A percentile compares a stretch with the other conserved stretches of the same genome.
Evolutionary conservation across 2,888 invertebrate species (phyloP).

Genomic region (Smittia aterrima): DNA sequence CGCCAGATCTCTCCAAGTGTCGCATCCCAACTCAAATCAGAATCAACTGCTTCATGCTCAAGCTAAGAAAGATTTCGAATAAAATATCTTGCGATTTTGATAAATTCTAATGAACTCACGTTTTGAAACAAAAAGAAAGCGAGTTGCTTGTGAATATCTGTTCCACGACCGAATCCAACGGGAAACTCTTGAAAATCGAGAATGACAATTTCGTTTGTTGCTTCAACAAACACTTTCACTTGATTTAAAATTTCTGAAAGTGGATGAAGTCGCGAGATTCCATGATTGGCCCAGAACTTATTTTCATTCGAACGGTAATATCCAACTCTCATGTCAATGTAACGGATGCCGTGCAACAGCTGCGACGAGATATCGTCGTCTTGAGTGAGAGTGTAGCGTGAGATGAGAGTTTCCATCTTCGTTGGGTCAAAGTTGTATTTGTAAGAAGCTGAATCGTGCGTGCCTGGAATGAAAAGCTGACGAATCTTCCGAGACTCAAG

Average conservation of each 20-base stretch:
- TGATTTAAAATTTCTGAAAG: constrained; percentile 56
- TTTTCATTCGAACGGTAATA: constrained; percentile 53
- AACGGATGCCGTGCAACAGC: constrained; percentile 61
- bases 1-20: constrained; percentile 57
- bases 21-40: constrained; percentile 55
- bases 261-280: constrained; percentile 56
- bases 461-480: constrained; percentile 66
- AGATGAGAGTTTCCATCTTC: constrained; percentile 52
- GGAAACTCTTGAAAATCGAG: constrained; percentile 63
- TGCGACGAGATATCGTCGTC: constrained; percentile 61
- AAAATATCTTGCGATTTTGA: too few relatives aligned
- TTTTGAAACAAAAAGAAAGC: constrained; percentile 57
- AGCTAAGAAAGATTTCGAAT: neutral
- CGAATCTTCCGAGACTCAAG: constrained; percentile 56
- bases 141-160: constrained; percentile 57
- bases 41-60: constrained; percentile 56
- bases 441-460: constrained; percentile 68
- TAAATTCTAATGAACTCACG: constrained; percentile 46
- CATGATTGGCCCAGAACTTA: constrained; percentile 60
- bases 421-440: constrained; percentile 51
- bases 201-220: constrained; percentile 61
- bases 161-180: constrained; percentile 55
- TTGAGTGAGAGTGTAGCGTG: constrained; percentile 58
- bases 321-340: constrained; percentile 61
- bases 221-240: constrained; percentile 57